Evolutionary conservation across 1,140 invertebrate genomes (phyloP).

Genomic region (Diorhabda elongata): DNA sequence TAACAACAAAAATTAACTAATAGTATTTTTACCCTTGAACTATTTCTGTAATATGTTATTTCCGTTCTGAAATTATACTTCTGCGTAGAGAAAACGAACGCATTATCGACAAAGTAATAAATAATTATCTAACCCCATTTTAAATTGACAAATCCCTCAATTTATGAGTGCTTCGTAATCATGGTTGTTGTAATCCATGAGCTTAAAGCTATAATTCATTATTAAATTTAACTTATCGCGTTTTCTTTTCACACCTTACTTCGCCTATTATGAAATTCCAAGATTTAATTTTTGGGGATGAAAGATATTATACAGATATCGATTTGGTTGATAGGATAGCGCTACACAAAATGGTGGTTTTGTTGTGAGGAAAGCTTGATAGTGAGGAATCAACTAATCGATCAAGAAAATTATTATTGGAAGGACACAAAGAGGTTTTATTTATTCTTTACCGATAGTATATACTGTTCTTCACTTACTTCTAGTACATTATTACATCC

Average conservation of each 20-base stretch:
- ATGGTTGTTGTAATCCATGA: conserved; percentile 36
- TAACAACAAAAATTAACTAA: too few species aligned
- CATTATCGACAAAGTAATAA: conserved; percentile 33
- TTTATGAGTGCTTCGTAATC: conserved; percentile 33
- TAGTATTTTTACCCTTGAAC: too few species aligned
- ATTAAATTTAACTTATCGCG: conserved; percentile 33
- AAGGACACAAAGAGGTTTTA: too few species aligned
- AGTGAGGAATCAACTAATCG: too few species aligned
- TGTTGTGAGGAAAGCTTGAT: too few species aligned
- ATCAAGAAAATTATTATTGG: too few species aligned
- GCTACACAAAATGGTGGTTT: too few species aligned
- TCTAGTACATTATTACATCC: too few species aligned
- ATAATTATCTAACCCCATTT: conserved; percentile 37
- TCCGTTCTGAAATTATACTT: background rate
- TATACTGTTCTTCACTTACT: too few species aligned
- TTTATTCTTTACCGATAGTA: too few species aligned
- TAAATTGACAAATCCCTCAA: conserved; percentile 35
- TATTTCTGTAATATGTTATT: too few species aligned
- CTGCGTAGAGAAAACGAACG: conserved; percentile 12
- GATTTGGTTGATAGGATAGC: background rate
- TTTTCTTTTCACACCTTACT: conserved; percentile 22
- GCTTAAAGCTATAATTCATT: conserved; percentile 32
- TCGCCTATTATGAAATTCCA: conserved; percentile 14
- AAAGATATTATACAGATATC: background rate
- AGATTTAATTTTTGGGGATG: conserved; percentile 2